Base-by-base conservation (phyloP, 2,113 vertebrate genomes). In the Arothron firmamentum region DNA sequence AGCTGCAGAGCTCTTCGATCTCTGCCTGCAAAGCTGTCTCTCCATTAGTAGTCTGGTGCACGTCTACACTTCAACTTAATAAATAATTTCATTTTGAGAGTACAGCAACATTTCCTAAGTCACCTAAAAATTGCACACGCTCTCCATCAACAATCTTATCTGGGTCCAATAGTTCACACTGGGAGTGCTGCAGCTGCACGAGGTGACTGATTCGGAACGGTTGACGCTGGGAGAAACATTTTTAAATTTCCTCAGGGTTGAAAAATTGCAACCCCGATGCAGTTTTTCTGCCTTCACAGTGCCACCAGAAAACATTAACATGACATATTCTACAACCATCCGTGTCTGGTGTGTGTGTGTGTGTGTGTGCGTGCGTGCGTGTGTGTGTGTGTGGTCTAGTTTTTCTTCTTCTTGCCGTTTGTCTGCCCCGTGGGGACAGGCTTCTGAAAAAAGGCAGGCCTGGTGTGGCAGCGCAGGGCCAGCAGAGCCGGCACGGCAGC, bases 391-490 rank as follows among this genome's bases (percentile, higher is more conserved):
- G 72, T 12, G 59, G 59, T 80, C 61, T 88, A 97, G 50, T 93
- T 85, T 14, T 59, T 65, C 67, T 98, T 98, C 84, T 96, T 95
- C 72, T 73, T 69, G 0, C 20, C 5, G 21, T 46, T 72, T 64
- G 70, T 41, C 50, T 77, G 74, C 18, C 62, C 74, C 0, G 70
- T 45, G 1, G 80, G 52, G 1, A 80, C 56, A 0, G 49, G 1
- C 2, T 60, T 87, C 73, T 90, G 76, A 78, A 98, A 97, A 84
- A 93, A 97, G 59, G 88, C 64, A 0, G 93, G 93, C 63, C 43
- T 38, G 49, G 1, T 42, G 67, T 88, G 72, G 84, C 96, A 97
- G 75, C 93, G 94, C 19, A 66, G 62, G 45, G 91, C 95, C 65
- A 96, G 82, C 17, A 96, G 79, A 59, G 85, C 88, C 0, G 93